phyloP scores from a whole-genome alignment of 1,140 invertebrate species.

The Drosophila lini region DNA sequence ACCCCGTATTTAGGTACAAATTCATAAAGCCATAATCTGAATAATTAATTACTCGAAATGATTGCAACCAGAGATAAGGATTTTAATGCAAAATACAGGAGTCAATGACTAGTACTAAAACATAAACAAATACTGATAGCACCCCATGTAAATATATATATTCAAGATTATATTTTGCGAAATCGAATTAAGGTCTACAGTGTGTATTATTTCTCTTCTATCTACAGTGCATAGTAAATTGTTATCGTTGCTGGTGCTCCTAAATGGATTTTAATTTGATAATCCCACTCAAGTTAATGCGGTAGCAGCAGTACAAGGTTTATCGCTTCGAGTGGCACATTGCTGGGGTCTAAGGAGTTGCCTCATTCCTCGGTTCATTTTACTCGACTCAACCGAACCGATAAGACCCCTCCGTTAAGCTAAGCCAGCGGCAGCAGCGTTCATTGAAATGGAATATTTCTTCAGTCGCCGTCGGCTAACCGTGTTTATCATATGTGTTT shows the following conservation, averaged over 20 bases:
- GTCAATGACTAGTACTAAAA: constrained; percentile 29
- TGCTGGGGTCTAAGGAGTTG: constrained; percentile 34
- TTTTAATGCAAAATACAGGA: constrained; percentile 31
- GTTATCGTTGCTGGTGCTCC: constrained; percentile 23
- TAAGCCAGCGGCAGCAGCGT: background rate
- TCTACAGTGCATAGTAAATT: constrained; percentile 8
- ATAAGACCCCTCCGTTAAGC: constrained; percentile 26
- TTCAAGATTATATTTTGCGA: constrained; percentile 3
- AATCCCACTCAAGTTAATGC: constrained; percentile 28
- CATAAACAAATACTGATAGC: constrained; percentile 42
- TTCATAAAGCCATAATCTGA: constrained; percentile 36
- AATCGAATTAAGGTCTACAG: background rate
- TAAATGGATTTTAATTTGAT: constrained; percentile 59
- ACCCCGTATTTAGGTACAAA: constrained; percentile 33
- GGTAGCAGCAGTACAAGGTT: constrained; percentile 39
- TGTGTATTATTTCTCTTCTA: constrained; percentile 2
- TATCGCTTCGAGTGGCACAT: constrained; percentile 39
- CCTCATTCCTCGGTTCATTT: constrained; percentile 26
- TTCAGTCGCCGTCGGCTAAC: background rate
- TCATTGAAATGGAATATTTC: constrained; percentile 39
- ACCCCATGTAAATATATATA: background rate
- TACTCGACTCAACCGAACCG: constrained; percentile 10
- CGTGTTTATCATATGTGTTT: constrained; percentile 18
- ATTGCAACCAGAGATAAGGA: constrained; percentile 25
- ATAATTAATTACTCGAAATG: constrained; percentile 35